phyloP scores from a whole-genome alignment of 2,113 vertebrate genomes.

The Chitala chitala region DNA sequence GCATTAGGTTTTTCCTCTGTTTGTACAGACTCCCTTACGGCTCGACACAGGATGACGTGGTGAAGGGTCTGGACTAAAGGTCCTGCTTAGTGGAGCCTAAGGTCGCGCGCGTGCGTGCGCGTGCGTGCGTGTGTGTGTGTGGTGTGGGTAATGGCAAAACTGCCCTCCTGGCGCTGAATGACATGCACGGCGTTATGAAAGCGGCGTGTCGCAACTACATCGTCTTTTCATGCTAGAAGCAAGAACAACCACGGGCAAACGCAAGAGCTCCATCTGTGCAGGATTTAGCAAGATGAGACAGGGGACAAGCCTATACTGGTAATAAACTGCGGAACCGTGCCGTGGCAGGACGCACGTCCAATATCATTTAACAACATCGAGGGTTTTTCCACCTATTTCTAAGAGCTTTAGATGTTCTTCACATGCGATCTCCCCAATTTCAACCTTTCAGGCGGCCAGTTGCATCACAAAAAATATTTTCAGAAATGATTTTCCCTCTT shows the following conservation, averaged over 20 bases:
- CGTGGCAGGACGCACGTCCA: not conserved
- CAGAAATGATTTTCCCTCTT: too few species aligned
- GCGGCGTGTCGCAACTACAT: constrained; percentile 4
- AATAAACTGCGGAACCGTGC: not conserved
- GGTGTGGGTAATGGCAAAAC: not conserved
- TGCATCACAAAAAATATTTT: too few species aligned
- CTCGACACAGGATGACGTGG: not conserved
- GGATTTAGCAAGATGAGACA: constrained; percentile 10
- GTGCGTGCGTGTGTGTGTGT: not conserved
- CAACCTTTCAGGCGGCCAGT: too few species aligned
- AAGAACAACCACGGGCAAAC: not conserved
- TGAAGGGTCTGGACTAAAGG: not conserved
- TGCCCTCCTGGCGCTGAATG: not conserved
- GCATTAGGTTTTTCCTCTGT: not conserved
- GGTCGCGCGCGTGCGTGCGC: not conserved
- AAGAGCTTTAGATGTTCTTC: too few species aligned
- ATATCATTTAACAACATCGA: too few species aligned
- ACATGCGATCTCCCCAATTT: too few species aligned
- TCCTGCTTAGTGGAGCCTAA: not conserved
- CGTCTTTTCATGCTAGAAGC: not conserved
- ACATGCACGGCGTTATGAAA: constrained; percentile 12
- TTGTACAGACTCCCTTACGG: not conserved
- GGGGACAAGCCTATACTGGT: not conserved
- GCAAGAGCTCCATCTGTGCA: not conserved
- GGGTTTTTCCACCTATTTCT: too few species aligned